Base-by-base conservation (phyloP, 2,113 vertebrate species). In the Stegastes partitus region DNA sequence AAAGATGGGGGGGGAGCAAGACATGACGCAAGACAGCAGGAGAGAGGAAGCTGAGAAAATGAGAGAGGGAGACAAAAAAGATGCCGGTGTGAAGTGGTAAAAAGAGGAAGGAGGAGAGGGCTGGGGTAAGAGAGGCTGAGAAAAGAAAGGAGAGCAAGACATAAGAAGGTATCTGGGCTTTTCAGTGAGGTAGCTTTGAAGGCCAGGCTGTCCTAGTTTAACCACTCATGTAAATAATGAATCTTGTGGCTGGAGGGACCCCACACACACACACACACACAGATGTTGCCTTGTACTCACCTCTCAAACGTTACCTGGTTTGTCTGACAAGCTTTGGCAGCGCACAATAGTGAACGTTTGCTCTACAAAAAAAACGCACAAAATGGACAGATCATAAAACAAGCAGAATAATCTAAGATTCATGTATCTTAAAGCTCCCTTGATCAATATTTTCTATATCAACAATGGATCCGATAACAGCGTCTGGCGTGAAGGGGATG, bases 151-250 rank as follows among this genome's bases (percentile, higher is more conserved):
- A 68, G 63, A 64, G 51, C 45, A 51, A 45, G 51, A 70, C 37
- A 57, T 22, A 21, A 68, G 59, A 34, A 67, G 69, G 63, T 73
- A 74, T 58, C 54, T 31, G 55, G 39, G 56, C 56, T 87, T 68
- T 77, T 79, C 58, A 55, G 82, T 72, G 70, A 86, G 76, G 80
- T 64, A 64, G 74, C 74, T 74, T 72, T 65, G 84, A 88, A 91
- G 81, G 82, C 82, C 83, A 53, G 69, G 49, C 75, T 91, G 85
- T 89, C 85, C 89, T 91, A 88, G 78, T 93, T 92, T 83, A 92
- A 86, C 89, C 67, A 85, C 68, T 69, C 61, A 53, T 84, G 87
- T 92, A 90, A 93, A 93, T 91, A 90, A 93, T 87, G 65, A 86
- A 91, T 89, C 67, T 21, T 23, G 31, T 66, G 61, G 66, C 79